Evolutionary conservation across 2,797 vertebrate species (phyloP).

Genomic region (Lophotriccus pileatus): DNA sequence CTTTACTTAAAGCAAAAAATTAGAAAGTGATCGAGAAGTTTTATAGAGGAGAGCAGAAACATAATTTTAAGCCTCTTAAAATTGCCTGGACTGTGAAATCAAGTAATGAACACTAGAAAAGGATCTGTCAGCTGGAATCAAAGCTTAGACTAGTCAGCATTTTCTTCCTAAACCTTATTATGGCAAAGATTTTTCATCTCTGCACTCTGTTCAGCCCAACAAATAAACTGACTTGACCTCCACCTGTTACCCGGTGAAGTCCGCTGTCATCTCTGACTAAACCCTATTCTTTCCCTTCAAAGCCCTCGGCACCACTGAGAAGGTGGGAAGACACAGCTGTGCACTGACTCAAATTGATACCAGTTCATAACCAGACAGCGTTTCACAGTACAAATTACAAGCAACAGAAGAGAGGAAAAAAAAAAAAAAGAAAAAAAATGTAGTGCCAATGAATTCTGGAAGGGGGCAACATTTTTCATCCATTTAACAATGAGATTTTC

Average conservation of each 20-base stretch:
- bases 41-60: constrained; percentile 71
- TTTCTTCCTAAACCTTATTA: constrained; percentile 86
- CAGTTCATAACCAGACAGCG: constrained; percentile 53
- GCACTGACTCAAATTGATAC: constrained; percentile 40
- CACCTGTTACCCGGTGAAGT: constrained; percentile 76
- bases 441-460: constrained; percentile 57
- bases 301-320: constrained; percentile 53
- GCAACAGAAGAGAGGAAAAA: neutral
- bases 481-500: constrained; percentile 49
- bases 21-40: constrained; percentile 71
- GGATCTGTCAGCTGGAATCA: constrained; percentile 89
- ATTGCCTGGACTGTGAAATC: constrained; percentile 82
- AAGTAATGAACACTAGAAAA: constrained; percentile 89
- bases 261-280: constrained; percentile 69
- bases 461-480: constrained; percentile 67
- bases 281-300: constrained; percentile 71
- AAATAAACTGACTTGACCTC: constrained; percentile 82
- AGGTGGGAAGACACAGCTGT: constrained; percentile 55
- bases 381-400: constrained; percentile 51
- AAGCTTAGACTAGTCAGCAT: constrained; percentile 83
- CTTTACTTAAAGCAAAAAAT: constrained; percentile 70
- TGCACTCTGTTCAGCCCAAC: constrained; percentile 71
- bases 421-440: neutral
- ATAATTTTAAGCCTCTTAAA: constrained; percentile 78
- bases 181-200: constrained; percentile 77